These are phyloP conservation scores for Oscheius sp. DNA, from an alignment of 2,888 invertebrate genomes.

Conservation along the genomic window DNA sequence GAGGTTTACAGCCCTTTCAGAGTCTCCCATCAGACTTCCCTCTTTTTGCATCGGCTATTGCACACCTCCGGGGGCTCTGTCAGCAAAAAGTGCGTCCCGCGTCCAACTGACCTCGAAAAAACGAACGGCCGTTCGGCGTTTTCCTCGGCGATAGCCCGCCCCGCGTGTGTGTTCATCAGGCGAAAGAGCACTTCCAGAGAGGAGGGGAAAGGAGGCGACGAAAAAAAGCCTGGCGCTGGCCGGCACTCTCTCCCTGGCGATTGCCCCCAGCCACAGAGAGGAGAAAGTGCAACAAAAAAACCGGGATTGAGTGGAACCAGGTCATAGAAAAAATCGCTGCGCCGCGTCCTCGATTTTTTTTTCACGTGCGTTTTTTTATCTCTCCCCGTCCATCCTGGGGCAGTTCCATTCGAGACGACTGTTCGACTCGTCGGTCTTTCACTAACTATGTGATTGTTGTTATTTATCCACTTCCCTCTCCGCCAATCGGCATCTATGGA, in stretches of 20 bases:
- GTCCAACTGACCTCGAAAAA: constrained; percentile 17
- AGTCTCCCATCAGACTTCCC: neutral
- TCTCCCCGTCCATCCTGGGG: neutral
- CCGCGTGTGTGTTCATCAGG: neutral
- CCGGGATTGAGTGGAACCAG: neutral
- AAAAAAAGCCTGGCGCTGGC: constrained; percentile 25
- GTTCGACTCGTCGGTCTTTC: neutral
- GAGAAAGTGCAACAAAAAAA: constrained; percentile 27
- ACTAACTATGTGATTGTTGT: neutral
- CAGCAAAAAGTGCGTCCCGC: constrained; percentile 7
- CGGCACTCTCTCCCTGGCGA: constrained; percentile 15
- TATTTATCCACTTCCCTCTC: neutral
- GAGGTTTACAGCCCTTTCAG: neutral
- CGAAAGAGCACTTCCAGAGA: neutral
- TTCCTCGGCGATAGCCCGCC: neutral
- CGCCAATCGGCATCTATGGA: constrained; percentile 16
- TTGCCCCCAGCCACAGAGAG: neutral
- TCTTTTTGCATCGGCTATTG: neutral
- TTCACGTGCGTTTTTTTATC: constrained; percentile 20
- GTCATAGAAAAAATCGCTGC: constrained; percentile 5
- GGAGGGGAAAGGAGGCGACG: neutral
- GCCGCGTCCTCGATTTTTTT: constrained; percentile 12
- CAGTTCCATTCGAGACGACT: neutral
- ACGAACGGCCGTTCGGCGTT: constrained; percentile 14
- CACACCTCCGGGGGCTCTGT: neutral